These are phyloP conservation scores for Verasper variegatus DNA, from an alignment of 2,113 vertebrate genomes.

Conservation along the genomic window DNA sequence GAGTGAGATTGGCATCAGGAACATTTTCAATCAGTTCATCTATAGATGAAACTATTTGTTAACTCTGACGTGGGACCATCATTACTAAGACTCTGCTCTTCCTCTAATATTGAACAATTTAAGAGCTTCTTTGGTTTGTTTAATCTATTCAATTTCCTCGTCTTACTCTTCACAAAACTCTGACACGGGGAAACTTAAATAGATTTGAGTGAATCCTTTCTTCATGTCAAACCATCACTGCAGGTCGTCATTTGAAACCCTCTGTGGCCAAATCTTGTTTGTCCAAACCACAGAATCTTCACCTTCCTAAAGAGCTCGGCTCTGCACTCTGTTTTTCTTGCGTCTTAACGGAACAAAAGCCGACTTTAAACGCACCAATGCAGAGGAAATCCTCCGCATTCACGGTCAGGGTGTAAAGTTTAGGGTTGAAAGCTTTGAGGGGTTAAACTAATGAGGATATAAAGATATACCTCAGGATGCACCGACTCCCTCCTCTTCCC, in stretches of 20 bases:
- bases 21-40: neutral
- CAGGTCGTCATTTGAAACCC: conserved; percentile 60
- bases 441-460: conserved; percentile 61
- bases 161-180: neutral
- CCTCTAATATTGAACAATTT: neutral
- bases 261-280: conserved; percentile 60
- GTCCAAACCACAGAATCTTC: conserved; percentile 45
- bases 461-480: conserved; percentile 37
- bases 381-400: conserved; percentile 62
- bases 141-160: neutral
- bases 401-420: conserved; percentile 62
- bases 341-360: conserved; percentile 65
- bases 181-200: neutral
- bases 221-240: neutral
- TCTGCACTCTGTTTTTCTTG: conserved; percentile 59
- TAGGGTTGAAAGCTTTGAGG: conserved; percentile 54
- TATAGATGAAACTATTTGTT: conserved; percentile 1
- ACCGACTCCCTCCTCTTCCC: conserved; percentile 37
- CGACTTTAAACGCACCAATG: conserved; percentile 44
- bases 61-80: neutral
- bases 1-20: conserved; percentile 17
- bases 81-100: neutral
- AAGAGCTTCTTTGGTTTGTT: neutral
- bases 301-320: conserved; percentile 45
- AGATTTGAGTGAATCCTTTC: neutral